Percentiles rank a stretch among this genome's conserved stretches.
Evolutionary conservation across 2,888 invertebrate genomes (phyloP).

Genomic region (Callosobruchus maculatus): DNA sequence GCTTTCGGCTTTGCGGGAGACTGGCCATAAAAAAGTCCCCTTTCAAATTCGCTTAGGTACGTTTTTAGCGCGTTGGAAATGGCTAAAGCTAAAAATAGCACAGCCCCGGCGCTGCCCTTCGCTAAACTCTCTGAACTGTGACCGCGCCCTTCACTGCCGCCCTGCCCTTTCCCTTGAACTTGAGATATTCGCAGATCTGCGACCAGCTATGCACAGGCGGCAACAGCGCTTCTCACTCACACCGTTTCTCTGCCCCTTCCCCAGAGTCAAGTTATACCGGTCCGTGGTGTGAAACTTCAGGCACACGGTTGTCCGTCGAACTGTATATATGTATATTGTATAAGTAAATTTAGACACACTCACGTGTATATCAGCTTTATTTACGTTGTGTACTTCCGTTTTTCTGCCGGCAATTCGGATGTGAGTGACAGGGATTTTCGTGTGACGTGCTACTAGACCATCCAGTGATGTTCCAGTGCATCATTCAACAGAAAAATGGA

Average conservation of each 20-base stretch:
- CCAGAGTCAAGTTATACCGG: background rate
- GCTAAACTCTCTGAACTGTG: background rate
- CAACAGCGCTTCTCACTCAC: background rate
- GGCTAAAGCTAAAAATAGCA: too few relatives aligned
- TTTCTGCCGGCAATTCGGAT: slow-evolving; percentile 10
- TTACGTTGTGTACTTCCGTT: slow-evolving; percentile 33
- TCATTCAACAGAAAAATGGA: slow-evolving; percentile 74
- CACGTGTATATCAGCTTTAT: slow-evolving; percentile 27
- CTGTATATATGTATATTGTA: too few relatives aligned
- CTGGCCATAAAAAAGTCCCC: too few relatives aligned
- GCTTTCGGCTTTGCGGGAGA: too few relatives aligned
- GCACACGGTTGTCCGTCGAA: background rate
- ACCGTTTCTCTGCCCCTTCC: background rate
- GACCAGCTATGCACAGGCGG: background rate
- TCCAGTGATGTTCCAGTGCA: slow-evolving; percentile 72
- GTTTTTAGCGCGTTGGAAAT: too few relatives aligned
- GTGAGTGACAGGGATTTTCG: background rate
- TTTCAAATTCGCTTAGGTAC: too few relatives aligned
- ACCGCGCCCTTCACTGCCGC: background rate
- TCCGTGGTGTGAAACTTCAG: background rate
- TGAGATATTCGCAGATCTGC: background rate
- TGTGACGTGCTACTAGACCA: background rate
- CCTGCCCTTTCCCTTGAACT: background rate
- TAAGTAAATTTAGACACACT: slow-evolving; percentile 28
- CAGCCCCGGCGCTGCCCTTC: background rate